Percentiles rank a stretch among this genome's conserved stretches.
phyloP scores from a whole-genome alignment of 2,797 vertebrate genomes.

The Mormyrops attenuatus region DNA sequence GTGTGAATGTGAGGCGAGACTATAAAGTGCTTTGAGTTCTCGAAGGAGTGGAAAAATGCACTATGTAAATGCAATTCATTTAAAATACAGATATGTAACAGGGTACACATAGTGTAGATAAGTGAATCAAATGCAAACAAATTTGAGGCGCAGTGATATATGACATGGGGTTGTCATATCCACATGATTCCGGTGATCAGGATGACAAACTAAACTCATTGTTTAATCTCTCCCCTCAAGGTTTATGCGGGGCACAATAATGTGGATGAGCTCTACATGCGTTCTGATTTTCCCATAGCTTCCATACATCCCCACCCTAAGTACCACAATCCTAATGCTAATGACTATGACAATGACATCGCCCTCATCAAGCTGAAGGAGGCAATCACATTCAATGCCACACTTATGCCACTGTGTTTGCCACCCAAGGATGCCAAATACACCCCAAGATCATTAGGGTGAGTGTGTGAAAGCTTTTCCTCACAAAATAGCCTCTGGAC shows the following conservation, averaged over 20 bases:
- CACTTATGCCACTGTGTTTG: slow-evolving; percentile 58
- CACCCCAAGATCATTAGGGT: slow-evolving; percentile 37
- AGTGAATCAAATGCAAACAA: background rate
- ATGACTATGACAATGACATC: slow-evolving; percentile 50
- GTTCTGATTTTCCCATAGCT: fast-evolving
- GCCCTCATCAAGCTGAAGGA: slow-evolving; percentile 50
- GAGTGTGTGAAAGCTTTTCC: slow-evolving; percentile 17
- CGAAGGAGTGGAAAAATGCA: no score
- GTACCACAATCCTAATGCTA: slow-evolving; percentile 23
- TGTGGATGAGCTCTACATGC: fast-evolving
- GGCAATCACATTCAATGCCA: slow-evolving; percentile 40
- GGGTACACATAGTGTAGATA: background rate
- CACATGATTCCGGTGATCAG: background rate
- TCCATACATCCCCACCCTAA: slow-evolving; percentile 48
- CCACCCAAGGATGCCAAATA: slow-evolving; percentile 37
- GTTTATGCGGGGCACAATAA: slow-evolving; percentile 41
- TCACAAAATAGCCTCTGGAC: background rate
- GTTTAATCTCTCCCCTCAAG: slow-evolving; percentile 35
- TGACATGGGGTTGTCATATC: background rate
- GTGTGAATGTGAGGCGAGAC: background rate
- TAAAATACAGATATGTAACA: no score
- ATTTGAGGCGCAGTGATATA: background rate
- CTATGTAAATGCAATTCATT: no score
- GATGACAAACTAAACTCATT: background rate
- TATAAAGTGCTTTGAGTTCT: background rate